These are phyloP conservation scores for Nephrotoma guestfalica DNA, from an alignment of 2,888 invertebrate species.

Conservation along the genomic window DNA sequence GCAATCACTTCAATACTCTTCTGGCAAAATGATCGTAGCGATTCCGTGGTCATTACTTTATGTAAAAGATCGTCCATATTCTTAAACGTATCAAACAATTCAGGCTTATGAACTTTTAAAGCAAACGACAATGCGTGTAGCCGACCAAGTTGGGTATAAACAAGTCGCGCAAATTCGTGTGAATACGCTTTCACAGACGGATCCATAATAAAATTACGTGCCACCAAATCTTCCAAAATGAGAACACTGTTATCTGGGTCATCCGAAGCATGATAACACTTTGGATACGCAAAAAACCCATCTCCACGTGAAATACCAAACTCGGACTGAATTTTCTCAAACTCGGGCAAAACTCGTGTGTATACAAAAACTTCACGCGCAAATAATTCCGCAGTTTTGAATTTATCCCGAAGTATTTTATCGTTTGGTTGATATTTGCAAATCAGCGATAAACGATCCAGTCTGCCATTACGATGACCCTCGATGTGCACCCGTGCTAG, in stretches of 20 bases:
- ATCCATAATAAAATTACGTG: not conserved
- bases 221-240: not conserved
- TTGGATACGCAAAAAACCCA: not conserved
- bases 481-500: not conserved
- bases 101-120: not conserved
- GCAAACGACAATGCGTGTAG: not conserved
- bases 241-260: not conserved
- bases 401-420: not conserved
- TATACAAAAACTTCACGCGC: conserved; percentile 1
- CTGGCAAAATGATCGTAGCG: not conserved
- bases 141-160: not conserved
- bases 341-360: not conserved
- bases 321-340: not conserved
- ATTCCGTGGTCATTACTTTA: not conserved
- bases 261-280: not conserved
- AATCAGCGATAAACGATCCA: not conserved
- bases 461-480: not conserved
- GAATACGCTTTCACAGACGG: not conserved
- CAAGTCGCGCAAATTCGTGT: not conserved
- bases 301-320: not conserved
- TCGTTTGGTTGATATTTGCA: not conserved
- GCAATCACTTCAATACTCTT: not conserved
- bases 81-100: not conserved
- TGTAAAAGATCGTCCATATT: not conserved
- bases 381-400: not conserved